These are phyloP conservation scores for Aphrocallistes beatrix DNA, from an alignment of 37 sponge, comb jelly and placozoan genomes.

Conservation along the genomic window DNA sequence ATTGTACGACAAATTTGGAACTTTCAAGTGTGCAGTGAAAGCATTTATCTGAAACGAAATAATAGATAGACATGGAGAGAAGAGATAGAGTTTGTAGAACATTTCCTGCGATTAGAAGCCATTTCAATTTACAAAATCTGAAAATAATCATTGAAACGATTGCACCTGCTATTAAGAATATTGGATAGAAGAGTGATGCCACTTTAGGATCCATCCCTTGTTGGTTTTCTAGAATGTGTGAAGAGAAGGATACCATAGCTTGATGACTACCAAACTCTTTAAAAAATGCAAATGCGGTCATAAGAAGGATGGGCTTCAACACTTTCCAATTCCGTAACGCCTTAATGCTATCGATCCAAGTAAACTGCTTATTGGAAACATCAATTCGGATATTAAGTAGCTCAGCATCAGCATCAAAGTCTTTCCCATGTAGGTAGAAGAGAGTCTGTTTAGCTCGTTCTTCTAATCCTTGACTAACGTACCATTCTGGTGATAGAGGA, in stretches of 20 bases:
- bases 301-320: neutral
- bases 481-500: neutral
- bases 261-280: slow-evolving; percentile 10
- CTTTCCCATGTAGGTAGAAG: neutral
- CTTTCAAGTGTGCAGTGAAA: neutral
- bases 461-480: neutral
- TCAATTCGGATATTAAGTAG: neutral
- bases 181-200: slow-evolving; percentile 13
- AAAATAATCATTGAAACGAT: neutral
- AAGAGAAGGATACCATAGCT: neutral
- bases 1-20: neutral
- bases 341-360: neutral
- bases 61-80: neutral
- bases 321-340: neutral
- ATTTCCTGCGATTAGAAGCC: neutral
- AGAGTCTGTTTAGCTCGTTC: neutral
- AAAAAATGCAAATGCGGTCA: neutral
- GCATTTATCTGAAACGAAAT: neutral
- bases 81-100: neutral
- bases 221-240: neutral
- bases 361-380: neutral
- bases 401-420: neutral
- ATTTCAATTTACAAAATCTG: neutral
- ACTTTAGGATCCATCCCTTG: slow-evolving; percentile 11
- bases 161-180: neutral